Percentiles rank a stretch among this genome's conserved stretches.
Evolutionary conservation across 1,140 invertebrate species (phyloP).

Genomic region (Polyergus mexicanus): DNA sequence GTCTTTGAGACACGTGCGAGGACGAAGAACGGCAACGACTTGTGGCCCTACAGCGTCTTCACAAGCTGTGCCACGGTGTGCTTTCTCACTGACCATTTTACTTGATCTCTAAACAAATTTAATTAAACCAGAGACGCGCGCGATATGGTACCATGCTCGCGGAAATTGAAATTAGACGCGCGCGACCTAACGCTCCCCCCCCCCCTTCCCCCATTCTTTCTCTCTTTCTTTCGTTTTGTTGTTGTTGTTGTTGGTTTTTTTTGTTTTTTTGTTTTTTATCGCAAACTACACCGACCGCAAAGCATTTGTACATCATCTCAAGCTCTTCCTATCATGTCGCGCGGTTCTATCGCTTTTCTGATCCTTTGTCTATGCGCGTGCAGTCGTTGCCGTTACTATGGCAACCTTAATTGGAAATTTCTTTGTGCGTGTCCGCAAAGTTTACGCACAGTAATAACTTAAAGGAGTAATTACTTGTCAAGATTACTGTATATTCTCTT

Average conservation of each 20-base stretch:
- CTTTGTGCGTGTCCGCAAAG: conserved; percentile 30
- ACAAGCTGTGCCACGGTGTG: conserved; percentile 12
- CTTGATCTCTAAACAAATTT: conserved; percentile 81
- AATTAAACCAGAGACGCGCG: conserved; percentile 76
- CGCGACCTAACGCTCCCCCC: conserved; percentile 18
- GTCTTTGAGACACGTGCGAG: conserved; percentile 20
- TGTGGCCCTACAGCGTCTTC: conserved; percentile 32
- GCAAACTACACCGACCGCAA: conserved; percentile 31
- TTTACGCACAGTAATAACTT: conserved; percentile 25
- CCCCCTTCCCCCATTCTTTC: neutral
- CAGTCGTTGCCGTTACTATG: conserved; percentile 34
- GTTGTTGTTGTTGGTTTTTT: no score
- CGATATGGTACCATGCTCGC: conserved; percentile 67
- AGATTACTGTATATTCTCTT: conserved; percentile 11
- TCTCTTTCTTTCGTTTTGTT: no score
- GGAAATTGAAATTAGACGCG: conserved; percentile 80
- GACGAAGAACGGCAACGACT: conserved; percentile 37
- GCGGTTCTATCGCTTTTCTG: conserved; percentile 28
- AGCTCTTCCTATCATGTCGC: conserved; percentile 8
- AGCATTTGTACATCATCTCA: conserved; percentile 54
- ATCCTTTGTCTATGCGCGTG: conserved; percentile 26
- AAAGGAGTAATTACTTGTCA: conserved; percentile 35
- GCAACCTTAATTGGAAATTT: conserved; percentile 59
- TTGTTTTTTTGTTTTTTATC: no score
- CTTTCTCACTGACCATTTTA: conserved; percentile 53